Conservation (phyloP, 2,888 invertebrate genomes). For the Notodonta dromedarius region DNA sequence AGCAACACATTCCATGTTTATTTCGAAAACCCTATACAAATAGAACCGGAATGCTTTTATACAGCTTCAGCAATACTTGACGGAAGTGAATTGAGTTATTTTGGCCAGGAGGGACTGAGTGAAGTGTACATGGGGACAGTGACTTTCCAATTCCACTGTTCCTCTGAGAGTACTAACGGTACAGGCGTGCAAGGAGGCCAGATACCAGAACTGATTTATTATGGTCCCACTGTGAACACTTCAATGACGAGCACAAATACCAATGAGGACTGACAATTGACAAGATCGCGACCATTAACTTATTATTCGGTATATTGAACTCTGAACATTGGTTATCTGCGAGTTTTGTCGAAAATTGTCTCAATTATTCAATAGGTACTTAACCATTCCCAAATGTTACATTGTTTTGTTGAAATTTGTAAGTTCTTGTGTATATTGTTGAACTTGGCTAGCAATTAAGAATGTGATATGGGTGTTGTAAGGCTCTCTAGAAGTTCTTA, state of each 20-base stretch:
- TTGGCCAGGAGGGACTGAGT: conserved; percentile 98
- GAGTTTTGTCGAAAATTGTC: conserved; percentile 28
- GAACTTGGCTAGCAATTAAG: conserved; percentile 60
- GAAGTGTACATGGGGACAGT: conserved; percentile 97
- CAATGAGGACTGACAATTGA: conserved; percentile 80
- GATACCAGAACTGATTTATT: conserved; percentile 98
- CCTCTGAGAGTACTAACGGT: conserved; percentile 98
- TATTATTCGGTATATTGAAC: conserved; percentile 64
- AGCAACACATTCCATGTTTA: conserved; percentile 96
- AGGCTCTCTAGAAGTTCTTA: conserved; percentile 74
- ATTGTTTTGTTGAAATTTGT: conserved; percentile 63
- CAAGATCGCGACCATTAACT: conserved; percentile 55
- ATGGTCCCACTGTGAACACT: conserved; percentile 89
- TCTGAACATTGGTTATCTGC: neutral
- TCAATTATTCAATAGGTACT: conserved; percentile 44
- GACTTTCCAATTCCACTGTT: conserved; percentile 98
- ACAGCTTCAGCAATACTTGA: conserved; percentile 98
- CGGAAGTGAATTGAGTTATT: conserved; percentile 97
- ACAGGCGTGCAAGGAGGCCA: conserved; percentile 99
- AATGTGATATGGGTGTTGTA: conserved; percentile 83
- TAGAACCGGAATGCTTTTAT: conserved; percentile 97
- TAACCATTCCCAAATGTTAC: conserved; percentile 70
- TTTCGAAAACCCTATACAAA: conserved; percentile 92
- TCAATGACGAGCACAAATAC: conserved; percentile 66
- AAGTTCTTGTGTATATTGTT: conserved; percentile 75